These are phyloP conservation scores for Engystomops pustulosus DNA, from an alignment of 2,113 vertebrate genomes.

Conservation along the genomic window DNA sequence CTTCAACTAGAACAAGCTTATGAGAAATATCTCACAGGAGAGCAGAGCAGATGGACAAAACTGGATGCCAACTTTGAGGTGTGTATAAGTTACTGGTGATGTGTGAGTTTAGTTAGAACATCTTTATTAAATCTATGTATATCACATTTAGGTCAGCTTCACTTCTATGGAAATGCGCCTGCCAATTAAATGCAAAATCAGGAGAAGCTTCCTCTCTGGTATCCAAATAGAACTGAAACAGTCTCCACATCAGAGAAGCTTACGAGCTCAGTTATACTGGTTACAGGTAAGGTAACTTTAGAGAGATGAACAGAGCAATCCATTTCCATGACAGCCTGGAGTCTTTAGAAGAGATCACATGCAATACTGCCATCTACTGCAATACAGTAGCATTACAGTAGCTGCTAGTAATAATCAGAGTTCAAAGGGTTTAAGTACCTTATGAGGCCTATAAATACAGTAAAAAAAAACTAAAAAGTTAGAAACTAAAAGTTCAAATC, in stretches of 20 bases:
- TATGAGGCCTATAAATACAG: too few relatives aligned
- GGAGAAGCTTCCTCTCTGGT: conserved; percentile 90
- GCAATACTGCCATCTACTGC: too few relatives aligned
- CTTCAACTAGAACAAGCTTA: conserved; percentile 85
- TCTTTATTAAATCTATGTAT: too few relatives aligned
- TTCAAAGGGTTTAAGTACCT: too few relatives aligned
- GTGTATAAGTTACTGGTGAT: neutral
- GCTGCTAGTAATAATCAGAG: too few relatives aligned
- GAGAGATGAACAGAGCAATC: too few relatives aligned
- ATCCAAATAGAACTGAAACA: conserved; percentile 94
- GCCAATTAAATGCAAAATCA: conserved; percentile 80
- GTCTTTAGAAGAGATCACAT: too few relatives aligned
- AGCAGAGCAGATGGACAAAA: conserved; percentile 75
- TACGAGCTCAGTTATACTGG: conserved; percentile 91
- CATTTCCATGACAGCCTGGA: too few relatives aligned
- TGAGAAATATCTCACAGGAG: conserved; percentile 73
- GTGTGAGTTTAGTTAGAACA: neutral
- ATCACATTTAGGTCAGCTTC: conserved; percentile 84
- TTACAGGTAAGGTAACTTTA: conserved; percentile 81
- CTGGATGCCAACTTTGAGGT: conserved; percentile 88
- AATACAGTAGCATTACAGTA: too few relatives aligned
- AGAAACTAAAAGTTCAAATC: too few relatives aligned
- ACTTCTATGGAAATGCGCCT: conserved; percentile 87
- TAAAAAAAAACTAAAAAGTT: too few relatives aligned
- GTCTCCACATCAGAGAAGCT: conserved; percentile 89